Evolutionary conservation across 2,888 invertebrate genomes (phyloP).

Genomic region (Orthonevra nobilis): DNA sequence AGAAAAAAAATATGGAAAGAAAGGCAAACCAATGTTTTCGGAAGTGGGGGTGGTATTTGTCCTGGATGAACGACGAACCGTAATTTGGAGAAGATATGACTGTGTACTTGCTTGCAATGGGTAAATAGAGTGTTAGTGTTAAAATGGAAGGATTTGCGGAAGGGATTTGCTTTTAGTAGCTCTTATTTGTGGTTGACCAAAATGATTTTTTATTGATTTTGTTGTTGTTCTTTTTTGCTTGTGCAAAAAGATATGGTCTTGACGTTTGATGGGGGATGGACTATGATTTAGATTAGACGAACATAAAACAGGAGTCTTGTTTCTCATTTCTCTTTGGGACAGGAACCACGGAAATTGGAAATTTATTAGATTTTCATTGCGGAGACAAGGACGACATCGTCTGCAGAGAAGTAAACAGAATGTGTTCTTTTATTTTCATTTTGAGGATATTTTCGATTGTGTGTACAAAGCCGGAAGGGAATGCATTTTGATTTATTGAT

Average conservation of each 20-base stretch:
- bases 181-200: constrained; percentile 38
- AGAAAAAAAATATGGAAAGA: no score
- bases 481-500: constrained; percentile 6
- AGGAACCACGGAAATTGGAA: constrained; percentile 17
- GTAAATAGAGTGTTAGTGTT: constrained; percentile 15
- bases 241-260: constrained; percentile 4
- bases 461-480: constrained; percentile 15
- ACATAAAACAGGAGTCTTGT: not conserved
- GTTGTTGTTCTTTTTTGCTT: constrained; percentile 3
- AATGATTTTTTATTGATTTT: constrained; percentile 47
- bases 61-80: constrained; percentile 31
- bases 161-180: constrained; percentile 21
- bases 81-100: constrained; percentile 27
- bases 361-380: constrained; percentile 36
- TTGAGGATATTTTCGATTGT: constrained; percentile 9
- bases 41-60: constrained; percentile 25
- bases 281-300: not conserved
- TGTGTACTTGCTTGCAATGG: constrained; percentile 6
- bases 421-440: not conserved
- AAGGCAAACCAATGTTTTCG: constrained; percentile 25
- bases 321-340: not conserved
- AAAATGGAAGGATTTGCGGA: constrained; percentile 31
- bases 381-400: not conserved
- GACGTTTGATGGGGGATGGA: constrained; percentile 3
- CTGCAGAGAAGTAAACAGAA: not conserved